Evolutionary conservation across 2,797 vertebrate genomes (phyloP).

Genomic region (Anguilla megastoma): DNA sequence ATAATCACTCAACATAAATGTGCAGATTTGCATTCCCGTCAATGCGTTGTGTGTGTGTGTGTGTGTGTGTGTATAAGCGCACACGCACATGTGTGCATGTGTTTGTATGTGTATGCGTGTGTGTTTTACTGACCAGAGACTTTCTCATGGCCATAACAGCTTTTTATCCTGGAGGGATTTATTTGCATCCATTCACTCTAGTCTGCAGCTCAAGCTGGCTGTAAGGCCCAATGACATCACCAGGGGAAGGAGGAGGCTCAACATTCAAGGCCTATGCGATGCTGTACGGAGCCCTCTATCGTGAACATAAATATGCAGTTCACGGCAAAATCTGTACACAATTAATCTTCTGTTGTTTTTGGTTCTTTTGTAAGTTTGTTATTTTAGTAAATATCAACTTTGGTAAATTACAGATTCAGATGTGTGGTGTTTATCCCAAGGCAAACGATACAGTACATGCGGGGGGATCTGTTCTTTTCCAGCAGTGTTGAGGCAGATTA

Average conservation of each 20-base stretch:
- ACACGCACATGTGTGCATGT: background rate
- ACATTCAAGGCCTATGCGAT: background rate
- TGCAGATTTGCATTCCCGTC: background rate
- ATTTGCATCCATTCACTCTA: background rate
- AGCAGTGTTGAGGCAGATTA: slow-evolving; percentile 9
- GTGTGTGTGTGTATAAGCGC: background rate
- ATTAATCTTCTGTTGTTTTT: background rate
- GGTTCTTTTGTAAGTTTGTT: background rate
- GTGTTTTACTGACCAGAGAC: background rate
- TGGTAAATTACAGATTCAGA: background rate
- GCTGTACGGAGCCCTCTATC: background rate
- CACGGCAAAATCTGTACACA: background rate
- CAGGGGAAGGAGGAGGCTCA: background rate
- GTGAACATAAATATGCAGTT: background rate
- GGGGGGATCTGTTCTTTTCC: slow-evolving; percentile 18
- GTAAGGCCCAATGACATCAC: background rate
- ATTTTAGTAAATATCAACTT: background rate
- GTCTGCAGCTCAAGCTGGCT: background rate
- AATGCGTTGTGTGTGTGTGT: background rate
- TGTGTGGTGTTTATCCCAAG: background rate
- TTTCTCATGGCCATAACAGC: background rate
- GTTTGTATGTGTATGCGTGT: background rate
- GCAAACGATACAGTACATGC: slow-evolving; percentile 4
- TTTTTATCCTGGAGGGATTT: background rate
- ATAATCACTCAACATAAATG: background rate